Evolutionary conservation across 2,888 invertebrate genomes (phyloP), one percentile per base, ranked within the genome.

Genomic region (Orthosia gothica): DNA sequence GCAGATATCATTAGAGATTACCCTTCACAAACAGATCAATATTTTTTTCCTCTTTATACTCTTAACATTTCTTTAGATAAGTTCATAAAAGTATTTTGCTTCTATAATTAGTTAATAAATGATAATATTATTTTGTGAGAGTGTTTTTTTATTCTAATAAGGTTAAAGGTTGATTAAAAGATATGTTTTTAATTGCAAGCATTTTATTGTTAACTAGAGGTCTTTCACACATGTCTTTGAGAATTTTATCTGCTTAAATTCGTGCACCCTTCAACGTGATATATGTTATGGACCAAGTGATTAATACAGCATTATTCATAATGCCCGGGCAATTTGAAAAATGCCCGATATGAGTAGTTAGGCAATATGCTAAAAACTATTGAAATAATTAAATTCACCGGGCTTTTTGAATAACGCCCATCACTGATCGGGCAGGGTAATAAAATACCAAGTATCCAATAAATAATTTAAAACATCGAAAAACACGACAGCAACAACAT

Each of bases 71-170:
- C 40, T 40, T 40, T 40, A 40, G 40, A 52, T 47, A 55, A 71
- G 67, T 15, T 69, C 32, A 26, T 40, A 3, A 20, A 15, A 13
- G 20, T 9, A 23, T 47, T 55, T 80, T 49, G 47, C 5, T 54
- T 52, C n/a, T 52, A 20, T 79, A 58, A 32, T 79, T 79, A 72
- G 32, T 16, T 32, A 23, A 23, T 47, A 70, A 52, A 71, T 58
- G 70, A 47, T 20, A 61, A 20, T 40, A 23, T 70, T 50, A 20
- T 70, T 68, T 47, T 45, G 45, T n/a, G 32, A 18, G 20, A 26
- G 32, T 59, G 52, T 59, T 59, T 58, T 79, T 79, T 40, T 23
- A 58, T 15, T 47, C 15, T 52, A 58, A 50, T 45, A 26, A 1
- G 57, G 57, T 69, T 9, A 57, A 57, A 78, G 40, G 78, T 78